Base-by-base conservation (phyloP, 2,113 vertebrate genomes). In the Antigone vipio region DNA sequence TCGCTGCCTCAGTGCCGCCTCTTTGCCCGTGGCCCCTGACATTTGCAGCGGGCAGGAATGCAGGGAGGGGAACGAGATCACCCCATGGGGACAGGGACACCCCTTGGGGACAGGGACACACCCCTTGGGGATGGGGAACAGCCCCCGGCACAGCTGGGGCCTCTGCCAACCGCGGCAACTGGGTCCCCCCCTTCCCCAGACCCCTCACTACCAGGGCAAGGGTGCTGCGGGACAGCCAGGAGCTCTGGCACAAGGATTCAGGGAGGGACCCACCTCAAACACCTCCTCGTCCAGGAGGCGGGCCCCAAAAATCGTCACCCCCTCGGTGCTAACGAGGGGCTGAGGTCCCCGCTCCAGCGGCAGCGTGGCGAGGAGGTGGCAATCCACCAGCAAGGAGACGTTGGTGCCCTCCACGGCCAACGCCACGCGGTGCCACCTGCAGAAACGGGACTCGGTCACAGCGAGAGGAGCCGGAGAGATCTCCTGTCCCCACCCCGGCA, bases 371-470 rank as follows among this genome's bases (percentile, higher is more conserved):
- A 98, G 93, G 82, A 92, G 98, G 47, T 98, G 95, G 84, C 99
- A 99, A 96, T 99, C 99, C 72, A 98, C 72, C 89, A 98, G 98
- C 93, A 99, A 94, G 4, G 98, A 99, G 50, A 98, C 98, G 10
- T 79, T 95, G 94, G 97, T 97, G 30, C 97, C 98, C 35, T 98
- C 97, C 49, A 99, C 97, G 6, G 99, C 99, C 96, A 99, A 97
- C 1, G 99, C 99, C 92, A 99, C 97, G 10, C 99, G 98, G 95
- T 99, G 99, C 99, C 99, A 99, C 96, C 99, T 99, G 95, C 49
- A 4, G 35, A 38, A 35, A 67, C 0, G 9, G 17, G 35, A 49
- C 30, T 9, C 5, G 11, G 49, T 52, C 1, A 1, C 35, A 6
- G 32, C 6, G 2, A 42, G 35, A 32, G 34, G 15, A 17, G 11